Percentiles rank a stretch among this genome's conserved stretches.
phyloP scores from a whole-genome alignment of 2,888 invertebrate genomes.

The Nipponacmea schrenckii region DNA sequence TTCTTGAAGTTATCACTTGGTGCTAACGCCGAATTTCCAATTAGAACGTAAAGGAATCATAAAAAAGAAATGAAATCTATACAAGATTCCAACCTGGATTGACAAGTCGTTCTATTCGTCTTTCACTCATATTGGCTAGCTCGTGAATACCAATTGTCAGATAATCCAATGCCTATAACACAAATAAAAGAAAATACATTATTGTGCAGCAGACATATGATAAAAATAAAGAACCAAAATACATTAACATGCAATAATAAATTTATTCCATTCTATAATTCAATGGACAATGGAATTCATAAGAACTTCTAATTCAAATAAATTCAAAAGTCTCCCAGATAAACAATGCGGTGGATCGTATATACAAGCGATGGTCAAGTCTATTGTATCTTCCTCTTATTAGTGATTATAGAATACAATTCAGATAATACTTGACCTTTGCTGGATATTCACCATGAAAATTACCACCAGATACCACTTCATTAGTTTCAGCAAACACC shows the following conservation, averaged over 20 bases:
- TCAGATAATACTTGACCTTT: slow-evolving; percentile 67
- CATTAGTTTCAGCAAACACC: slow-evolving; percentile 69
- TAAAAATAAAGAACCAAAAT: background rate
- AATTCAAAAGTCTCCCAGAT: no score
- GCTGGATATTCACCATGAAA: slow-evolving; percentile 80
- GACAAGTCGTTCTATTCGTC: slow-evolving; percentile 75
- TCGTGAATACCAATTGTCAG: slow-evolving; percentile 77
- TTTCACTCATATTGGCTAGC: slow-evolving; percentile 76
- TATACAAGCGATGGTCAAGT: no score
- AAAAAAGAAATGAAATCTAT: no score
- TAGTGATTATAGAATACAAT: no score
- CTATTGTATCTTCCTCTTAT: no score
- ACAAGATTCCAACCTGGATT: slow-evolving; percentile 71
- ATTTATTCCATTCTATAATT: no score
- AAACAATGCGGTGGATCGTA: no score
- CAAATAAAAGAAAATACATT: background rate
- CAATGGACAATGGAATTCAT: no score
- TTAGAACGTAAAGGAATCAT: no score
- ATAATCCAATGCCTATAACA: slow-evolving; percentile 73
- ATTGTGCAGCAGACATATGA: background rate
- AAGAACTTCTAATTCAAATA: no score
- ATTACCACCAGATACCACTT: slow-evolving; percentile 77
- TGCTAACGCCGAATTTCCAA: no score
- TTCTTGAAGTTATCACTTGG: no score
- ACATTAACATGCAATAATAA: background rate